Evolutionary conservation across 2,113 vertebrate genomes (phyloP).

Genomic region (Scartelaos histophorus): DNA sequence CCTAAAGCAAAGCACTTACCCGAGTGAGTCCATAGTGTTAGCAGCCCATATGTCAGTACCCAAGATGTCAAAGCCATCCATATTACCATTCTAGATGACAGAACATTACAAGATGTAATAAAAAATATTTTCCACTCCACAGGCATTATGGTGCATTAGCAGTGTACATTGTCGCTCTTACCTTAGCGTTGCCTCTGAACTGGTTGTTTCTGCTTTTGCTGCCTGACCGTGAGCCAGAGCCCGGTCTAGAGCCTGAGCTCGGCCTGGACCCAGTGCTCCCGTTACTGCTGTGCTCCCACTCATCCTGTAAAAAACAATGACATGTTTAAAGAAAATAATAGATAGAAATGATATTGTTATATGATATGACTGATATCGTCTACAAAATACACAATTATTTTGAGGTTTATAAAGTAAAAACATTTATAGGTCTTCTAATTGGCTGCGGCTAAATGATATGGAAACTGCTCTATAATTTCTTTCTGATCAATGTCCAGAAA

Average conservation of each 20-base stretch:
- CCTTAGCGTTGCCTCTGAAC: conserved; percentile 77
- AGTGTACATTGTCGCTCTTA: conserved; percentile 27
- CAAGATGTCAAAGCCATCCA: conserved; percentile 89
- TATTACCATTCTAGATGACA: conserved; percentile 87
- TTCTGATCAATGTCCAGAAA: too few relatives aligned
- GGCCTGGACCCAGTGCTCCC: conserved; percentile 79
- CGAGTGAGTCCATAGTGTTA: conserved; percentile 90
- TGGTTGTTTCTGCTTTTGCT: conserved; percentile 80
- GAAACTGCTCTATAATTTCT: too few relatives aligned
- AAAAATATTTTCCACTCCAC: background rate
- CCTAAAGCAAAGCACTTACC: conserved; percentile 75
- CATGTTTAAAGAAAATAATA: background rate
- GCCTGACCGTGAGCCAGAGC: conserved; percentile 80
- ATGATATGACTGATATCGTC: background rate
- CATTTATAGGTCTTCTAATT: too few relatives aligned
- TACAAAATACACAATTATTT: too few relatives aligned
- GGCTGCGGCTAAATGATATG: too few relatives aligned
- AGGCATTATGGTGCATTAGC: background rate
- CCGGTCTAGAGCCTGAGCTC: conserved; percentile 77
- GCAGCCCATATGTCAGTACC: conserved; percentile 98
- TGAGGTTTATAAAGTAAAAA: too few relatives aligned
- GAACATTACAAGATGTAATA: background rate
- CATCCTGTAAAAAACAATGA: conserved; percentile 68
- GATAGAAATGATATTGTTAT: background rate
- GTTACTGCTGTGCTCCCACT: conserved; percentile 86